These are phyloP conservation scores for Furnarius figulus DNA, from an alignment of 2,113 vertebrate species.

Conservation along the genomic window DNA sequence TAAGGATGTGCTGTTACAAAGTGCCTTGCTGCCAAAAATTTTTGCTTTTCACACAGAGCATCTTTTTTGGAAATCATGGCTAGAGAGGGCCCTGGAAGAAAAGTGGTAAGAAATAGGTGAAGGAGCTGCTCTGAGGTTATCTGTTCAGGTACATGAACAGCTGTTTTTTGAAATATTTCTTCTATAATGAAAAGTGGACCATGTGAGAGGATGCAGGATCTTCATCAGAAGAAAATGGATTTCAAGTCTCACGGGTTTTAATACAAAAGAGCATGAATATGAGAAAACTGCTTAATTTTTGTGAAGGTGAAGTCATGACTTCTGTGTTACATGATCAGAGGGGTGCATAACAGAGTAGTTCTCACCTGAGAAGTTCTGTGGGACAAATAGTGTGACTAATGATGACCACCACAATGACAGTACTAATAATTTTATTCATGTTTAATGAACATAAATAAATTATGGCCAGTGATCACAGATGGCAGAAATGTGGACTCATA, in stretches of 20 bases:
- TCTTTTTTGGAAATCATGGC: not conserved
- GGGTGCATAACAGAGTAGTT: not conserved
- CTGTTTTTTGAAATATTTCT: not conserved
- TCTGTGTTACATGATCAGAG: not conserved
- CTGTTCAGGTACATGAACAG: not conserved
- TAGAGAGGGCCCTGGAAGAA: not conserved
- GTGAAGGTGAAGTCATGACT: not conserved
- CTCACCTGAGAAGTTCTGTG: not conserved
- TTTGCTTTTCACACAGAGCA: not conserved
- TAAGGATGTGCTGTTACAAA: not conserved
- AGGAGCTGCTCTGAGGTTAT: not conserved
- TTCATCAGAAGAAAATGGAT: not conserved
- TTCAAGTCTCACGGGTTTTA: not conserved
- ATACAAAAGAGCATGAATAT: not conserved
- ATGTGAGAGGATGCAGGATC: not conserved
- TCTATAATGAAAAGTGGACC: not conserved
- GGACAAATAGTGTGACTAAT: not conserved
- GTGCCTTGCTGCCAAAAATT: not conserved
- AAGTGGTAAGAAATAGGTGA: not conserved
- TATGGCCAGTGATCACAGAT: not conserved
- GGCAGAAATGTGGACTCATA: not conserved
- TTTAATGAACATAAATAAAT: not conserved
- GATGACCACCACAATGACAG: not conserved
- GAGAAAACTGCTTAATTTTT: not conserved
- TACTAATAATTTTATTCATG: not conserved